A percentile compares a stretch with the other conserved stretches of the same genome.
phyloP scores from a whole-genome alignment of 2,888 invertebrate genomes.

The Callyntrura sp. region DNA sequence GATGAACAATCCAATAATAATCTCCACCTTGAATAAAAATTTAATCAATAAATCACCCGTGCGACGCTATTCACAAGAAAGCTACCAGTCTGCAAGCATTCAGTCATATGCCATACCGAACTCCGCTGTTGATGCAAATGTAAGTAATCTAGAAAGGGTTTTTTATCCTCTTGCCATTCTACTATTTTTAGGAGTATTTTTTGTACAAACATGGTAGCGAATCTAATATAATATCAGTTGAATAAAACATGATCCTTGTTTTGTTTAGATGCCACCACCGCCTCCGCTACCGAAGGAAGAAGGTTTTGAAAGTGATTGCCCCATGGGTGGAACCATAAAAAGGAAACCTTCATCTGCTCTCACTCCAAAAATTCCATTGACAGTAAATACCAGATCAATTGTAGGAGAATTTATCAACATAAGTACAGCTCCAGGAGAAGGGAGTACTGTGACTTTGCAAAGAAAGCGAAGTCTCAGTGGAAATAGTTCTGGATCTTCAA shows the following conservation, averaged over 20 bases:
- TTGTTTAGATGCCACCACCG: conserved; percentile 86
- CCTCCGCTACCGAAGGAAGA: conserved; percentile 90
- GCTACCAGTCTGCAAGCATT: conserved; percentile 69
- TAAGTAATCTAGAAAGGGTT: too few relatives aligned
- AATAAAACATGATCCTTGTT: conserved; percentile 1
- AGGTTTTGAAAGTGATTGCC: conserved; percentile 86
- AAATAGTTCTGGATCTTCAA: conserved; percentile 80
- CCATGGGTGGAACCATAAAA: conserved; percentile 90
- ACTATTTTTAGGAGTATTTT: too few relatives aligned
- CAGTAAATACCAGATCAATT: conserved; percentile 95
- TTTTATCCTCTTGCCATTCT: too few relatives aligned
- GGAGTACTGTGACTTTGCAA: conserved; percentile 83
- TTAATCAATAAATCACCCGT: conserved; percentile 72
- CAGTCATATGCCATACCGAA: conserved; percentile 64
- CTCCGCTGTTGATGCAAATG: conserved; percentile 56
- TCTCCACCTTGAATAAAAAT: conserved; percentile 62
- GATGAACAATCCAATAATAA: conserved; percentile 80
- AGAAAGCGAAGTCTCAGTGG: conserved; percentile 82
- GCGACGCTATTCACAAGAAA: conserved; percentile 77
- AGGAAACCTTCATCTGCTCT: conserved; percentile 91
- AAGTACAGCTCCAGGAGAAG: conserved; percentile 83
- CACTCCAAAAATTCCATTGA: conserved; percentile 96
- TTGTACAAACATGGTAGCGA: too few relatives aligned
- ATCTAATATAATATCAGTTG: neutral
- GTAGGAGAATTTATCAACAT: conserved; percentile 92